Percentiles rank a stretch among this genome's conserved stretches.
Evolutionary conservation across 2,888 invertebrate species (phyloP).

Genomic region (Lasioglossum pauxillum): DNA sequence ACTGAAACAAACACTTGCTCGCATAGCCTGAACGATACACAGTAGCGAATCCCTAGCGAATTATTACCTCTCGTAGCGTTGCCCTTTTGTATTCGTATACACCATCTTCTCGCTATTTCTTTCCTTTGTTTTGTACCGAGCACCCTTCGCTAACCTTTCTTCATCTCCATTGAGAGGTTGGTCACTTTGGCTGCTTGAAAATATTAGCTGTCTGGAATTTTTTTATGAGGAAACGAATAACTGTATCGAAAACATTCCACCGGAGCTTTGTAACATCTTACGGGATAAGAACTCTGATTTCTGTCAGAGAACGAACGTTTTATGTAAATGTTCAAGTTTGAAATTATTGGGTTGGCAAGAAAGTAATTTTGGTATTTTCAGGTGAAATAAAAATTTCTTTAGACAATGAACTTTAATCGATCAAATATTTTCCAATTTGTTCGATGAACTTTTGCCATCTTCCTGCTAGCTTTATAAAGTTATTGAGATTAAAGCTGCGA

Average conservation of each 20-base stretch:
- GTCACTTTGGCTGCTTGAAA: background rate
- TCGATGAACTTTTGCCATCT: too few species aligned
- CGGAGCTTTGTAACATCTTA: background rate
- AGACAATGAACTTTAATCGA: too few species aligned
- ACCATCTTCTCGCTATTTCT: background rate
- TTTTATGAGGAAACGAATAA: background rate
- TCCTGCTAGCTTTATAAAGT: too few species aligned
- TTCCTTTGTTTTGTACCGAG: background rate
- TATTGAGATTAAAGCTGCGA: too few species aligned
- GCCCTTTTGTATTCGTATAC: background rate
- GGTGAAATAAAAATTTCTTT: too few species aligned
- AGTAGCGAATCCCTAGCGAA: conserved; percentile 5
- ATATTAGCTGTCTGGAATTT: background rate
- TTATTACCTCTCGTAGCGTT: background rate
- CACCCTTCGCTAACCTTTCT: background rate
- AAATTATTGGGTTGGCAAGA: too few species aligned
- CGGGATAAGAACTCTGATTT: background rate
- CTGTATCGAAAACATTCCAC: background rate
- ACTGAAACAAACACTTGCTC: conserved; percentile 19
- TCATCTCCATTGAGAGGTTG: background rate
- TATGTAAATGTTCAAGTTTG: background rate
- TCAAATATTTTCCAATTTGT: too few species aligned
- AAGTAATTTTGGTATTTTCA: too few species aligned
- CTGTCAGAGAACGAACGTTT: background rate
- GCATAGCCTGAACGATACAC: background rate